Base-by-base conservation (phyloP, 2,113 vertebrate genomes). In the Laterallus jamaicensis region DNA sequence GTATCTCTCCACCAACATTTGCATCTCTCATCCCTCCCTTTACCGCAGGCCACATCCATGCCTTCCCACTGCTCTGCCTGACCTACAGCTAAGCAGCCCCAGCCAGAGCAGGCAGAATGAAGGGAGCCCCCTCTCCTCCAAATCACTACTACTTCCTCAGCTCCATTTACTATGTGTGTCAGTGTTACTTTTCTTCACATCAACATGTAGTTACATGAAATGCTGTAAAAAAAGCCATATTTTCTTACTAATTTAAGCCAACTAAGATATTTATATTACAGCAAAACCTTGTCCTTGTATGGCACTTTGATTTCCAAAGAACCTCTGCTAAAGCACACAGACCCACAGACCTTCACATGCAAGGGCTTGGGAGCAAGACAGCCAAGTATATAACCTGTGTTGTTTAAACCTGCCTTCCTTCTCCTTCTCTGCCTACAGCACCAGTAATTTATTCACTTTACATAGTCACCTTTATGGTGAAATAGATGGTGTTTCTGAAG, bases 21-120 rank as follows among this genome's bases (percentile, higher is more conserved):
- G 29, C 39, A n/a, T 70, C 52, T 4, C 39, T 55, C 39, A 44
- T 39, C 75, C 52, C 40, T 31, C 14, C 24, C 5, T 5, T 58
- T 10, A 12, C 17, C n/a, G 29, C 19, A 66, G 64, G 24, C 54
- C 40, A 25, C 0, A 0, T 47, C 56, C 18, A 3, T 6, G 10
- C 15, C 67, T 74, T 52, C 24, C 42, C 26, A 22, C 21, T 29
- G 37, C 79, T 92, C 44, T 66, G 44, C 11, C 58, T 39, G 26
- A 29, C 5, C 64, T 32, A 35, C 52, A 67, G 69, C 42, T 62
- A 31, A 85, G 64, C 59, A 44, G 28, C 4, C 17, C 26, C n/a
- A 60, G 52, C 13, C 2, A 3, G 26, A 49, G 63, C 40, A 63
- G n/a, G 37, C 49, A 75, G 37, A 81, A 71, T 0, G 1, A 49